phyloP scores from a whole-genome alignment of 2,797 vertebrate species.

The Aulostomus chinensis region DNA sequence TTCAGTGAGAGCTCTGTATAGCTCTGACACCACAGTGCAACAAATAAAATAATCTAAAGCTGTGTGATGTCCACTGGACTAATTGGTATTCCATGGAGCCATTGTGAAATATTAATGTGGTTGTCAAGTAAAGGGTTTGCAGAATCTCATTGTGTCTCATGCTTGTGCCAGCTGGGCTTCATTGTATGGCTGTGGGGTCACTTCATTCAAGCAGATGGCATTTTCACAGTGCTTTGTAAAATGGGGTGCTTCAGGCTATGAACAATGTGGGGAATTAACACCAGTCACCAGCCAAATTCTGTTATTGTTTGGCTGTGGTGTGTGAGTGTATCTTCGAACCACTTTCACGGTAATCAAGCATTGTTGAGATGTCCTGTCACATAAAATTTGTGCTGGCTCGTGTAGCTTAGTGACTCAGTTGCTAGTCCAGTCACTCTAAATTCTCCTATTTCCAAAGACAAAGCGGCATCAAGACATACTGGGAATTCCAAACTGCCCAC shows the following conservation, averaged over 20 bases:
- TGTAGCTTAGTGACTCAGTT: conserved; percentile 12
- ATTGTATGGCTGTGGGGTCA: conserved; percentile 57
- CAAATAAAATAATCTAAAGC: conserved; percentile 47
- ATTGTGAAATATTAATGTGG: conserved; percentile 65
- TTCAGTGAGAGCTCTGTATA: conserved; percentile 23
- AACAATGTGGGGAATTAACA: conserved; percentile 51
- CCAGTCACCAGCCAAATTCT: conserved; percentile 43
- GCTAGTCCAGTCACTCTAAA: not conserved
- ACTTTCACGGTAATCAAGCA: conserved; percentile 38
- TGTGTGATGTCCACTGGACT: conserved; percentile 35
- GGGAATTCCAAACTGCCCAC: not conserved
- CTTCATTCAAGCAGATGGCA: conserved; percentile 68
- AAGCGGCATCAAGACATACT: not conserved
- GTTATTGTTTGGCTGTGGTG: conserved; percentile 42
- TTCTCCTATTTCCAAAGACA: conserved; percentile 7
- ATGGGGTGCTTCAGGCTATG: conserved; percentile 44
- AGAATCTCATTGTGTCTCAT: conserved; percentile 35
- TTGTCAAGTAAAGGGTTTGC: conserved; percentile 54
- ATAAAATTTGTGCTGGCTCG: conserved; percentile 8
- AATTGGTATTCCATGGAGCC: conserved; percentile 53
- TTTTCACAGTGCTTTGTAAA: conserved; percentile 62
- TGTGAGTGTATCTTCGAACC: conserved; percentile 35
- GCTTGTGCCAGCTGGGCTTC: conserved; percentile 58
- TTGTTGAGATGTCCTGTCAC: conserved; percentile 16
- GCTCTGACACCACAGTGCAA: conserved; percentile 29